Conservation (phyloP, 2,888 invertebrate species). For the Unio delphinus region DNA sequence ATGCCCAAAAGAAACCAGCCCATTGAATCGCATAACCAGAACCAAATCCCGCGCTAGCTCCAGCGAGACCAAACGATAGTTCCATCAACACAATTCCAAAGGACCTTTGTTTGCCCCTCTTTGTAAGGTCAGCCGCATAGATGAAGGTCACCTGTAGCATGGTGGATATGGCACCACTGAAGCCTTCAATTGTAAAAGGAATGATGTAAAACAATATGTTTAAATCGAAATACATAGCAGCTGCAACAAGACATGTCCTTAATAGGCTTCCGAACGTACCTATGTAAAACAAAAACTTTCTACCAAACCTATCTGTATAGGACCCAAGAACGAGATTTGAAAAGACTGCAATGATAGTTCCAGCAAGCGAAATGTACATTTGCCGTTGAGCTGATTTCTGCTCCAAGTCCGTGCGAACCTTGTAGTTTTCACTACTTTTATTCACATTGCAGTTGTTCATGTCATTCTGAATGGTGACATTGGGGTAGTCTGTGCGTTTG, state of each 20-base stretch:
- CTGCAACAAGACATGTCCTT: slow-evolving; percentile 7
- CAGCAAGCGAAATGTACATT: slow-evolving; percentile 19
- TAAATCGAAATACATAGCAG: slow-evolving; percentile 28
- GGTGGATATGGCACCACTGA: slow-evolving; percentile 21
- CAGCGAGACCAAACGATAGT: slow-evolving; percentile 15
- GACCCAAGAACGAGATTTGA: slow-evolving; percentile 31
- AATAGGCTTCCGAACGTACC: slow-evolving; percentile 22
- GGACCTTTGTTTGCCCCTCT: slow-evolving; percentile 18
- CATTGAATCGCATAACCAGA: slow-evolving; percentile 27
- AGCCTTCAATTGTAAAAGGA: slow-evolving; percentile 27
- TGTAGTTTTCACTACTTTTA: slow-evolving; percentile 21
- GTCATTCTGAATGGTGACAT: slow-evolving; percentile 10
- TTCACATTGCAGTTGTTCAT: slow-evolving; percentile 15
- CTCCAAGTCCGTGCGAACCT: slow-evolving; percentile 24
- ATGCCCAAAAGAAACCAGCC: slow-evolving; percentile 22
- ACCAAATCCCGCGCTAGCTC: slow-evolving; percentile 8
- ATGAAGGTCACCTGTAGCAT: slow-evolving; percentile 25
- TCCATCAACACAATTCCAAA: slow-evolving; percentile 22
- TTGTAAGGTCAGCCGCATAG: slow-evolving; percentile 25
- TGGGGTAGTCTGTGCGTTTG: slow-evolving; percentile 20
- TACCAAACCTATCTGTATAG: slow-evolving; percentile 34
- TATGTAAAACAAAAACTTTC: slow-evolving; percentile 35
- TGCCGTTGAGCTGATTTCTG: slow-evolving; percentile 19
- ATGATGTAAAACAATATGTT: slow-evolving; percentile 19
- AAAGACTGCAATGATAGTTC: slow-evolving; percentile 29